A percentile compares a stretch with the other conserved stretches of the same genome.
phyloP scores from a whole-genome alignment of 2,888 invertebrate genomes.

The Athalia rosae region DNA sequence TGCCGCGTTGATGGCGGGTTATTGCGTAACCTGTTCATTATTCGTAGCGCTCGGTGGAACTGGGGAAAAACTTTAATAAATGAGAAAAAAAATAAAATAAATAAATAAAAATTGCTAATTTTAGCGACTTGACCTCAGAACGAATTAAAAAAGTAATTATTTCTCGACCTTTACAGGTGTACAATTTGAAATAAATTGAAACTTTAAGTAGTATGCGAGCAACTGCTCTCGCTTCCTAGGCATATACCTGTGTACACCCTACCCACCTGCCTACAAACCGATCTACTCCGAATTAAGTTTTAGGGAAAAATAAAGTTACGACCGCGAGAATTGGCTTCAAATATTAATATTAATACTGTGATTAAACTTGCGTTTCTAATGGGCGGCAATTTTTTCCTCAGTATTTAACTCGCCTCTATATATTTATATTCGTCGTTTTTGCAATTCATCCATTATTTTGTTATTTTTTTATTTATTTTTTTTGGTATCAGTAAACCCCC shows the following conservation, averaged over 20 bases:
- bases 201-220: slow-evolving; percentile 27
- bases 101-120: slow-evolving; percentile 5
- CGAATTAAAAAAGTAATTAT: slow-evolving; percentile 39
- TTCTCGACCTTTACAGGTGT: slow-evolving; percentile 11
- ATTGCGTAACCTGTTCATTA: slow-evolving; percentile 3
- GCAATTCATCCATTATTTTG: no score
- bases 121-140: slow-evolving; percentile 14
- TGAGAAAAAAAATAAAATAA: slow-evolving; percentile 14
- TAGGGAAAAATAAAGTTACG: neutral
- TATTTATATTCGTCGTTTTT: neutral
- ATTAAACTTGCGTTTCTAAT: no score
- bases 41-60: neutral
- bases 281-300: slow-evolving; percentile 10
- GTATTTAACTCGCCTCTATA: neutral
- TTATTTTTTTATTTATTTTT: no score
- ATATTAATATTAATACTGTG: no score
- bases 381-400: no score
- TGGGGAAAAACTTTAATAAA: neutral
- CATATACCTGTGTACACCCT: no score
- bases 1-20: neutral
- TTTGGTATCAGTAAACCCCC: no score
- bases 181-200: slow-evolving; percentile 30
- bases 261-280: no score
- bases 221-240: neutral
- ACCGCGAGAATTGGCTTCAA: neutral